Conservation (phyloP, 2,797 vertebrate species). For the Buphagus erythrorhynchus region DNA sequence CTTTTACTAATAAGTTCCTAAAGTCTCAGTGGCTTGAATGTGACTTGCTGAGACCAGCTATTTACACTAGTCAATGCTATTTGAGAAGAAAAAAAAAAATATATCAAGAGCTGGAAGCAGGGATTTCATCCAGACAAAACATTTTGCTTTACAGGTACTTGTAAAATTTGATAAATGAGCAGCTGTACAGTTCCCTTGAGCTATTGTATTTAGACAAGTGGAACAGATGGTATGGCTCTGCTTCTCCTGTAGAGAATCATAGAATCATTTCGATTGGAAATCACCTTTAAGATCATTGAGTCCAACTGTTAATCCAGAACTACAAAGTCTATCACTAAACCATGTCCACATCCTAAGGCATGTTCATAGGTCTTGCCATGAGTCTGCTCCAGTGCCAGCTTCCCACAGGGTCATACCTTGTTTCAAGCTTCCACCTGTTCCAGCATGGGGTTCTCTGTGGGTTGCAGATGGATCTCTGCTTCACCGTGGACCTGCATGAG, state of each 20-base stretch:
- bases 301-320: neutral
- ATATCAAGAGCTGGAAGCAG: neutral
- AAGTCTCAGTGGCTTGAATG: neutral
- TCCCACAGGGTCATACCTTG: neutral
- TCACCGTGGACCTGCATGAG: too few species aligned
- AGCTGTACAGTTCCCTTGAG: neutral
- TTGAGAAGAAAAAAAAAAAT: neutral
- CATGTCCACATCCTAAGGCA: neutral
- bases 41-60: neutral
- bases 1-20: neutral
- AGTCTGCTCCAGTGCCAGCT: neutral
- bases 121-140: constrained; percentile 3
- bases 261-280: neutral
- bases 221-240: neutral
- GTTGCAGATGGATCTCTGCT: neutral
- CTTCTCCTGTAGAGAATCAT: neutral
- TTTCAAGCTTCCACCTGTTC: neutral
- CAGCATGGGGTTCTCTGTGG: accelerated
- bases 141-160: constrained; percentile 34
- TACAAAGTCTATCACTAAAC: neutral
- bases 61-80: neutral
- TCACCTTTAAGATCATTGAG: neutral
- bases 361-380: neutral
- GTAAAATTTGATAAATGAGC: constrained; percentile 33
- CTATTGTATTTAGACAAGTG: neutral